Conservation (phyloP, 64 coral and sea anemone species). For the Montipora efflorescens region DNA sequence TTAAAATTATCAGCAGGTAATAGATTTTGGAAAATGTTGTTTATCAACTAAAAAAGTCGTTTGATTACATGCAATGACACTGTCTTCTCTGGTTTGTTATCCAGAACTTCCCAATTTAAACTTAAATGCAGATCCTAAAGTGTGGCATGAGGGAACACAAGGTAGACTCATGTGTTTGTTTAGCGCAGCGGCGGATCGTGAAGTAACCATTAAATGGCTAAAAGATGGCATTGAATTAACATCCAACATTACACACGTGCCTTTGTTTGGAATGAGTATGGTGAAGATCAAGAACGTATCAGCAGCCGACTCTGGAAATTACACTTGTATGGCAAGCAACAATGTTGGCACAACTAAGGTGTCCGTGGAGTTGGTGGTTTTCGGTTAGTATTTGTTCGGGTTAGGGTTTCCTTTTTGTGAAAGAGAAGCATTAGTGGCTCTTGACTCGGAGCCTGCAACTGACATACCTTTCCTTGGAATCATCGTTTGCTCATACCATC, state of each 20-base stretch:
- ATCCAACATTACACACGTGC: neutral
- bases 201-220: slow-evolving; percentile 28
- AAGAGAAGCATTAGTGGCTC: too few species aligned
- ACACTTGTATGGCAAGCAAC: slow-evolving; percentile 83
- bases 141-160: slow-evolving; percentile 8
- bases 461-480: too few species aligned
- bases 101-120: slow-evolving; percentile 18
- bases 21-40: too few species aligned
- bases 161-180: neutral
- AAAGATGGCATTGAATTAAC: slow-evolving; percentile 34
- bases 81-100: neutral
- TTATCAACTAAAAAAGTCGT: too few species aligned
- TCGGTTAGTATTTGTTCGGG: slow-evolving; percentile 53
- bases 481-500: too few species aligned
- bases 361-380: slow-evolving; percentile 66
- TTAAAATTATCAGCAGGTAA: too few species aligned
- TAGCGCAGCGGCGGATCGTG: neutral
- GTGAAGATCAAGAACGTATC: neutral
- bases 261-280: neutral
- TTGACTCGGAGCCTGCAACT: too few species aligned
- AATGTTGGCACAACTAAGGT: slow-evolving; percentile 51
- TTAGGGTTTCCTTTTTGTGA: too few species aligned
- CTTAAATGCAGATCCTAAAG: neutral
- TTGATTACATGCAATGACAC: neutral
- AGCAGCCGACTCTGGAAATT: slow-evolving; percentile 59